A percentile compares a stretch with the other conserved stretches of the same genome.
phyloP scores from a whole-genome alignment of 1,140 invertebrate genomes.

The Mercenaria mercenaria region DNA sequence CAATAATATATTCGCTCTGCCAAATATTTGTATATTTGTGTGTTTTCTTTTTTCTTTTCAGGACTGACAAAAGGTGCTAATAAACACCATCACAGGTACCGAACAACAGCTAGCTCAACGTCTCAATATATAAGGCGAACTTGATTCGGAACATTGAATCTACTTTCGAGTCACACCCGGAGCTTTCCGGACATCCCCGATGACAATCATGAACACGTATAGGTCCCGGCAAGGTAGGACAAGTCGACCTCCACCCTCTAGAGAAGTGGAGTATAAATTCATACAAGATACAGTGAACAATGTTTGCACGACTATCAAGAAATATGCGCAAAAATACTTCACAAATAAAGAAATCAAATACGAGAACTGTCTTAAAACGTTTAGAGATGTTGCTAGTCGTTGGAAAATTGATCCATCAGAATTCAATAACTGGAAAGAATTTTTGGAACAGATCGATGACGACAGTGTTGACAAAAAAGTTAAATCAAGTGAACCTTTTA shows the following conservation, averaged over 20 bases:
- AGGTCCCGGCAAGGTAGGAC: slow-evolving; percentile 20
- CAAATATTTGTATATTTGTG: too few species aligned
- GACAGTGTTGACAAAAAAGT: slow-evolving; percentile 59
- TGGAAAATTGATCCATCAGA: slow-evolving; percentile 67
- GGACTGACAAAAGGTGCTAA: too few species aligned
- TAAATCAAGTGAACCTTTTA: slow-evolving; percentile 55
- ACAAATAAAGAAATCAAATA: slow-evolving; percentile 68
- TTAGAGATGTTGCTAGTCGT: slow-evolving; percentile 60
- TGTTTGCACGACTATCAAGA: slow-evolving; percentile 69
- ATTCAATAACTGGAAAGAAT: slow-evolving; percentile 75
- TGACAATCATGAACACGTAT: slow-evolving; percentile 3
- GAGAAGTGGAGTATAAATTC: slow-evolving; percentile 73
- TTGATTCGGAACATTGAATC: too few species aligned
- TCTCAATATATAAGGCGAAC: too few species aligned
- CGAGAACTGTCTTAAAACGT: slow-evolving; percentile 61
- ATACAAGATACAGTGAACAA: slow-evolving; percentile 72
- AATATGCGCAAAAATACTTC: slow-evolving; percentile 73
- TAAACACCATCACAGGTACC: too few species aligned
- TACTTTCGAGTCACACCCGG: too few species aligned
- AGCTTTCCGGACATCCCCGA: neutral
- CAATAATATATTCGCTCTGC: too few species aligned
- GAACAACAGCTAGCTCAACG: too few species aligned
- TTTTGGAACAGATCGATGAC: slow-evolving; percentile 66
- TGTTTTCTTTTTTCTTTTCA: too few species aligned
- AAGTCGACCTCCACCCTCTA: slow-evolving; percentile 69